phyloP scores from a whole-genome alignment of 2,888 invertebrate genomes.

The Dioctria rufipes region DNA sequence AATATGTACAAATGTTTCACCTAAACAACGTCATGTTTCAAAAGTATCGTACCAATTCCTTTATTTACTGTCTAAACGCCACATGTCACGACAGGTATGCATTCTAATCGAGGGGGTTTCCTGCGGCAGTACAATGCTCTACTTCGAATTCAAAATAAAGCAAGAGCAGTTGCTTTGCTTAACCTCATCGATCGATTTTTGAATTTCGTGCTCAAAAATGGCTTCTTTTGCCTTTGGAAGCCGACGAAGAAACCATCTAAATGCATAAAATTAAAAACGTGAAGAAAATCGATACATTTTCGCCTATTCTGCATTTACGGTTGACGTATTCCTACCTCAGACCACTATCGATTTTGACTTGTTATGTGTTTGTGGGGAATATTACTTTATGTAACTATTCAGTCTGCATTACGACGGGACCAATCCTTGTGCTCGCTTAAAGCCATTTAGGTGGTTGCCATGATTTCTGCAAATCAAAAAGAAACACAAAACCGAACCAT shows the following conservation, averaged over 20 bases:
- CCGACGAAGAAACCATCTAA: conserved; percentile 34
- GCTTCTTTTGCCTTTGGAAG: conserved; percentile 28
- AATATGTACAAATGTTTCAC: no score
- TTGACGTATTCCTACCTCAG: neutral
- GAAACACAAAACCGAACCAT: no score
- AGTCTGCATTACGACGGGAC: no score
- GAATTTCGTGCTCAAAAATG: conserved; percentile 26
- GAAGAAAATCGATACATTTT: conserved; percentile 43
- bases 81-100: conserved; percentile 32
- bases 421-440: no score
- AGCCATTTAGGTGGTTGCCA: no score
- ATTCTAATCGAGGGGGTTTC: conserved; percentile 16
- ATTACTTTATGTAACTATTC: no score
- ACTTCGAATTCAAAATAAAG: neutral
- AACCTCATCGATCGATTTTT: conserved; percentile 18
- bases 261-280: conserved; percentile 43
- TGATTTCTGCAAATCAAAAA: no score
- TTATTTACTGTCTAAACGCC: conserved; percentile 24
- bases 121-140: conserved; percentile 6
- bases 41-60: neutral
- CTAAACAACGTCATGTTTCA: no score
- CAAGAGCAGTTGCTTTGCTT: neutral
- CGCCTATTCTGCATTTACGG: neutral
- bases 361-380: neutral
- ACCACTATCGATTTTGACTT: neutral